Evolutionary conservation across 2,888 invertebrate species (phyloP), one percentile per base, ranked within the genome.

Genomic region (Germaria angustata): DNA sequence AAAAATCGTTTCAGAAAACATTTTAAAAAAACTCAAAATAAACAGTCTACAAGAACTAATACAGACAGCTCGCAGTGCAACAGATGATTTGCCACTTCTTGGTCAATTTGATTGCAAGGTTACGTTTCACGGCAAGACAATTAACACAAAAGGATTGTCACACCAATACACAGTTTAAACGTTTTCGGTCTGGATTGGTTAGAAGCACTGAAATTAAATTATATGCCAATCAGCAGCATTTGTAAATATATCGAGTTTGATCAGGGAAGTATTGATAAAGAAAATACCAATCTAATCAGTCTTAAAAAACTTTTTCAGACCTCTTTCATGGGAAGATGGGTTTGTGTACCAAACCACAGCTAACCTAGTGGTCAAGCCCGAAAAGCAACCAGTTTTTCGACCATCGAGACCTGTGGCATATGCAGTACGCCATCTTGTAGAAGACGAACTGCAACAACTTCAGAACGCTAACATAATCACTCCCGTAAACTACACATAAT

Each of bases 301-400:
- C 24, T 59, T 76, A 73, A 55, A 44, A 59, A 65, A 51, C 17
- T 55, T 81, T 80, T 84, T 51, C 79, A 71, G 57, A 75, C 17
- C 44, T 84, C 13, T 81, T 84, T 36, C 55, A 79, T 15, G 78
- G 76, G n/a, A 76, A 71, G 44, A 32, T 83, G 44, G 76, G 83
- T 15, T 28, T 73, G 13, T 83, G 80, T 65, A 85, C 46, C 61
- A 85, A 85, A 66, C 72, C 4, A 72, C 77, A 65, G 85, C 81
- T 15, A 36, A 84, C 17, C 68, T 85, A 11, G 73, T 80, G 9
- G 53, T 84, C n/a, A 84, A 85, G 28, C 66, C 78, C 32, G 77
- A 84, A 34, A 51, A 72, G 13, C 75, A 78, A 34, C 82, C 84
- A 46, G 76, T 85, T 51, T 86, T 85, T 69, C 73, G 71, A 17